Evolutionary conservation across 1,140 invertebrate genomes (phyloP), one percentile per base, ranked within the genome.

Genomic region (Bombus polaris): DNA sequence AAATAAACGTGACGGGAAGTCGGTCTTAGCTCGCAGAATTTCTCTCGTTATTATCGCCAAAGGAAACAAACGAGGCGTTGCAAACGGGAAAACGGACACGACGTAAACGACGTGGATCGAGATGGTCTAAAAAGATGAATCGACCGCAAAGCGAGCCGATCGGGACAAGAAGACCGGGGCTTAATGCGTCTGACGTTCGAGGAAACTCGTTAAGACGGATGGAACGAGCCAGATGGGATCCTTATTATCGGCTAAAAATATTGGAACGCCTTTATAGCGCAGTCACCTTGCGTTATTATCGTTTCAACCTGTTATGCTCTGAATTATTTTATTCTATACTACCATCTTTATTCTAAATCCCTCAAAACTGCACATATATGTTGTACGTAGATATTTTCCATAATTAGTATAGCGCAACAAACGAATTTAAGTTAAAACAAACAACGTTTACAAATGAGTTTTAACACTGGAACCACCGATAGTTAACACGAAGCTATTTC

Each of bases 111-210:
- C 39, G 75, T 8, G 47, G 47, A 79, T 47, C 75, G 76, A 65
- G 83, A 80, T 80, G 77, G 39, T 59, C 83, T 85, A 59, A 62
- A 80, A 85, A 85, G 83, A 85, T 85, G 77, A 84, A 75, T 75
- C 57, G 57, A 13, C 25, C 22, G 47, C 62, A 68, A 37, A 79
- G 62, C 32, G 32, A 66, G 39, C 39, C 70, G 75, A 57, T 37
- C 44, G 32, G 37, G 18, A 47, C 42, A 80, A 70, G 66, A 47
- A 25, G 80, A 53, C 59, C 22, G 57, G 25, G 47, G n/a, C 62
- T 66, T 42, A 68, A 83, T 57, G 81, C 74, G 47, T 70, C 28
- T 25, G 65, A 78, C 81, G 75, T 78, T 83, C 47, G 32, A 75
- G 28, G 62, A 32, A 47, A 57, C 68, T 73, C 75, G 75, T 84